These are phyloP conservation scores for Drosophila ezoana DNA, from an alignment of 2,888 invertebrate genomes.

Conservation along the genomic window DNA sequence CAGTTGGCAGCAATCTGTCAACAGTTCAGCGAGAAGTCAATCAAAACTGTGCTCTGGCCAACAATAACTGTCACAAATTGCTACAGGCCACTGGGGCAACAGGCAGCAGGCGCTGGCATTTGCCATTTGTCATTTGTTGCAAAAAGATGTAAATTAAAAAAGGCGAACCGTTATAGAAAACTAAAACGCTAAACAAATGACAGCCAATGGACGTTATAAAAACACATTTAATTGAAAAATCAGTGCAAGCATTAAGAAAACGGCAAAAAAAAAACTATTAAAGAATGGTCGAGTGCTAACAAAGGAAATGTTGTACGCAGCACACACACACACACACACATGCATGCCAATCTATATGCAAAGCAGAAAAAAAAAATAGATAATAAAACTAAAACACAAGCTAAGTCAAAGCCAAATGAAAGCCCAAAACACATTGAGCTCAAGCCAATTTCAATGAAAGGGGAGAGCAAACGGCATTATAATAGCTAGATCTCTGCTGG, in stretches of 20 bases:
- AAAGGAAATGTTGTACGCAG: conserved; percentile 36
- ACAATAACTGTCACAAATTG: conserved; percentile 76
- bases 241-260: conserved; percentile 54
- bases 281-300: conserved; percentile 39
- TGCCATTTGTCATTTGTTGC: conserved; percentile 31
- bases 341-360: not conserved
- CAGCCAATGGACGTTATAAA: conserved; percentile 36
- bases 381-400: conserved; percentile 31
- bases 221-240: conserved; percentile 74
- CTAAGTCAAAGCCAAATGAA: conserved; percentile 48
- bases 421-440: conserved; percentile 55
- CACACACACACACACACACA: conserved; percentile 6
- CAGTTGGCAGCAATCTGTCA: conserved; percentile 56
- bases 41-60: conserved; percentile 65
- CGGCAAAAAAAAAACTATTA: conserved; percentile 47
- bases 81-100: conserved; percentile 51
- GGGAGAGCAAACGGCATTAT: conserved; percentile 22
- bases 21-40: conserved; percentile 61
- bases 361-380: conserved; percentile 19
- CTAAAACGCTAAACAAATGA: conserved; percentile 52
- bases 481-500: conserved; percentile 29
- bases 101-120: conserved; percentile 13
- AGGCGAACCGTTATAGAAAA: conserved; percentile 60
- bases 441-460: conserved; percentile 53
- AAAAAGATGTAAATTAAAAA: conserved; percentile 46